Conservation (phyloP, 2,797 vertebrate species). For the Hirundo rustica region DNA sequence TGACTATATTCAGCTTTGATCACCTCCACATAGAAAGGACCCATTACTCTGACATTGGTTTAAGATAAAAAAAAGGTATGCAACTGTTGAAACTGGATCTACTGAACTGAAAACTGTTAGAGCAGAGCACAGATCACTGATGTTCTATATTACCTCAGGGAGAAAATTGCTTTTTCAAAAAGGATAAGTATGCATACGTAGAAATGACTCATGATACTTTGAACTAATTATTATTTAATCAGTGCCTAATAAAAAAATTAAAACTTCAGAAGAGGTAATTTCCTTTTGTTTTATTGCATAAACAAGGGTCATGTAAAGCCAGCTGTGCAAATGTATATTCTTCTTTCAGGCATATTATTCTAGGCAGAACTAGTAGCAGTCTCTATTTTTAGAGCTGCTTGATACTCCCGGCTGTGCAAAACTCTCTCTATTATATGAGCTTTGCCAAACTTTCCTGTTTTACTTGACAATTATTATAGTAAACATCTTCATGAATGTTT, state of each 20-base stretch:
- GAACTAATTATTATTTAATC: slow-evolving; percentile 61
- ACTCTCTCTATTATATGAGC: neutral
- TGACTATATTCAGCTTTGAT: neutral
- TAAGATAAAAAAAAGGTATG: neutral
- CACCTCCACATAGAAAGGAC: neutral
- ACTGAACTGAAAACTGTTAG: neutral
- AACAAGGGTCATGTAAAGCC: slow-evolving; percentile 24
- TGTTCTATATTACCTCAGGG: slow-evolving; percentile 7
- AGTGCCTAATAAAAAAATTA: slow-evolving; percentile 17
- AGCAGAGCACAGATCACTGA: neutral
- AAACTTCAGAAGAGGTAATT: slow-evolving; percentile 56
- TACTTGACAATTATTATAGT: neutral
- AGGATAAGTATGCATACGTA: neutral
- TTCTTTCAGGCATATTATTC: slow-evolving; percentile 53
- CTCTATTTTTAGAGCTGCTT: slow-evolving; percentile 40
- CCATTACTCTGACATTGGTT: neutral
- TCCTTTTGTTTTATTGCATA: slow-evolving; percentile 54
- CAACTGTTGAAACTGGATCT: neutral
- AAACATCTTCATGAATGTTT: neutral
- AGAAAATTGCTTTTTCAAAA: slow-evolving; percentile 20
- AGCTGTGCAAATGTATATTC: slow-evolving; percentile 66
- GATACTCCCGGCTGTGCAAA: slow-evolving; percentile 13
- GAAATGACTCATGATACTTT: slow-evolving; percentile 42
- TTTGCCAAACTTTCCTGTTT: neutral
- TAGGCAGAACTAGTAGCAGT: slow-evolving; percentile 18